These are phyloP conservation scores for Drosophila leonis DNA, from an alignment of 2,888 invertebrate species.

Conservation along the genomic window DNA sequence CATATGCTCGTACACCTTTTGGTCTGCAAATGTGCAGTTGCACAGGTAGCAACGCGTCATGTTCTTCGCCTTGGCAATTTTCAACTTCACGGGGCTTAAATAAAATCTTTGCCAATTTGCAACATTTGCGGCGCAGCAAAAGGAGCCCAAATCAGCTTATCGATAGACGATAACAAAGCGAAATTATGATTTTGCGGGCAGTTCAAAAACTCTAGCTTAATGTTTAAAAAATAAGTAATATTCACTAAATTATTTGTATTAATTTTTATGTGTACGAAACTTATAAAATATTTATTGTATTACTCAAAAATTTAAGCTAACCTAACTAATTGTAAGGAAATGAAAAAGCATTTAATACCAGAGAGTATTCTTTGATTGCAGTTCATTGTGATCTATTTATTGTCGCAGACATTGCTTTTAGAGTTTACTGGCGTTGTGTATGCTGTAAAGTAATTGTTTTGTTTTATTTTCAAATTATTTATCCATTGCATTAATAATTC, in stretches of 20 bases:
- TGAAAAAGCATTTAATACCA: neutral
- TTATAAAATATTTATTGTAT: neutral
- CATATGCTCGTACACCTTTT: conserved; percentile 38
- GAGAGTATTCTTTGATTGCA: neutral
- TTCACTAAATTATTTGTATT: neutral
- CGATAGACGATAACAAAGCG: neutral
- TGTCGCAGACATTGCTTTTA: neutral
- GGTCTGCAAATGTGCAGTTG: conserved; percentile 13
- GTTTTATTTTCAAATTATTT: no score
- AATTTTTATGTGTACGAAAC: neutral
- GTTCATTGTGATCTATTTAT: neutral
- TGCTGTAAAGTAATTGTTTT: neutral
- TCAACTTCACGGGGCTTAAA: neutral
- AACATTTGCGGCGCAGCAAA: neutral
- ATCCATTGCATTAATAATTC: neutral
- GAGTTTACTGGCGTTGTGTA: neutral
- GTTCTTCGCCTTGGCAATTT: neutral
- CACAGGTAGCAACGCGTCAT: conserved; percentile 42
- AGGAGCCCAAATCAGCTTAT: neutral
- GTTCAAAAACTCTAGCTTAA: neutral
- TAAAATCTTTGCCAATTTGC: neutral
- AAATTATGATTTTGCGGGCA: neutral
- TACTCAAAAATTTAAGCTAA: neutral
- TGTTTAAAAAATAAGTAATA: neutral
- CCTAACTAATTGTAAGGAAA: no score